These are phyloP conservation scores for Sturnus vulgaris DNA, from an alignment of 2,113 vertebrate genomes.

Conservation along the genomic window DNA sequence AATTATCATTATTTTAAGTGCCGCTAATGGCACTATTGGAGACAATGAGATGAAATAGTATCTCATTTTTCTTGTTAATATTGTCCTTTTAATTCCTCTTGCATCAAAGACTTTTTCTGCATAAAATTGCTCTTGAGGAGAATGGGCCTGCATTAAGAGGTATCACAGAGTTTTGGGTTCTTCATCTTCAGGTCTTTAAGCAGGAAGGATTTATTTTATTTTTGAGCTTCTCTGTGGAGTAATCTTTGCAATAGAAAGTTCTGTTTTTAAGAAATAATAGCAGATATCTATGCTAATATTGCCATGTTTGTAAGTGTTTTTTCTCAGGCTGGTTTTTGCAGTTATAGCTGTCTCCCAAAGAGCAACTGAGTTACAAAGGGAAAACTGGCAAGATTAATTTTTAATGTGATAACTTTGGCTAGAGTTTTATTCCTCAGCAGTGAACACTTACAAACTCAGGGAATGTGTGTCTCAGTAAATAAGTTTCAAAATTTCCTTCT, in stretches of 20 bases:
- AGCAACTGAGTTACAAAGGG: neutral
- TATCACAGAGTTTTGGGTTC: neutral
- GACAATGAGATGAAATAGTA: constrained; percentile 22
- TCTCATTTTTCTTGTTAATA: constrained; percentile 30
- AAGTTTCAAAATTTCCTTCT: neutral
- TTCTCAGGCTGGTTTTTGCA: neutral
- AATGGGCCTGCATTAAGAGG: neutral
- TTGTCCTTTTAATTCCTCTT: constrained; percentile 12
- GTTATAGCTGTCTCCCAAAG: neutral
- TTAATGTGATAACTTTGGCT: neutral
- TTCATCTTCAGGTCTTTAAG: neutral
- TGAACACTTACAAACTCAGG: neutral
- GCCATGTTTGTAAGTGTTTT: neutral
- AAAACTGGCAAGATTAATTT: neutral
- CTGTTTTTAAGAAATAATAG: neutral
- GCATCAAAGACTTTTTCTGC: neutral
- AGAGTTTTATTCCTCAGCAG: neutral
- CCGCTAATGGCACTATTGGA: neutral
- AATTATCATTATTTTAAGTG: constrained; percentile 31
- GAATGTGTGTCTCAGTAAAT: neutral
- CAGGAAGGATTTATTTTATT: neutral
- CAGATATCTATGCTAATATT: neutral
- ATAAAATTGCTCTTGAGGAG: neutral
- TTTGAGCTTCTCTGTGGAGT: neutral
- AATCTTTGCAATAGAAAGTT: neutral